Evolutionary conservation across 1,140 invertebrate genomes (phyloP), one percentile per base, ranked within the genome.

Genomic region (Drosophila biarmipes): DNA sequence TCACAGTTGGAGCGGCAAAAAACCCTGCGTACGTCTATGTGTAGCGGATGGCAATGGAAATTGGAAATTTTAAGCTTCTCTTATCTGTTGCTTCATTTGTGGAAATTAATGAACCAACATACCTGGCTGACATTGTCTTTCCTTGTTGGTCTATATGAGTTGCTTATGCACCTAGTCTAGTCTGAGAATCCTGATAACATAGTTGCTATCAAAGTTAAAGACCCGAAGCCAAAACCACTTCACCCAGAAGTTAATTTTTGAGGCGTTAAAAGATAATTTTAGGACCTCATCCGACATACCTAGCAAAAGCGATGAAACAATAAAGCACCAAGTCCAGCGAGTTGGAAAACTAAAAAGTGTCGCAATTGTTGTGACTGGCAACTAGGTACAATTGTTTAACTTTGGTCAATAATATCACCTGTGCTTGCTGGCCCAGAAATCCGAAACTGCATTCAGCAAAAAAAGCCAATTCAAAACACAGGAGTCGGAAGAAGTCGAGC

Each of bases 371-470:
- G 56, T 67, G 59, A 87, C 75, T 87, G 77, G 72, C 71, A 66
- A 80, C 76, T 62, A 62, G 71, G 80, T 53, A 53, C 84, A 89
- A 80, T 82, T 84, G 79, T 80, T 89, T 80, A 84, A 84, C 76
- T 89, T 89, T 84, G 76, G 80, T 73, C 75, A 89, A 80, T 80
- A 90, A 73, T 84, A 78, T 80, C 85, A 84, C 72, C 85, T 89
- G 85, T 58, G 81, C 71, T 68, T 38, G 49, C 43, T 49, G 46
- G 24, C 31, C 61, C 55, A 63, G 38, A 84, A 71, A 64, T 53
- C 64, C 61, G 72, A 78, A 87, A 76, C 68, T 78, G 67, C 69
- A 87, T 87, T 87, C 72, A 75, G 78, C 62, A 49, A 19, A 35
- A 37, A 56, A 40, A 12, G 17, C 19, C 19, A 37, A 17, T n/a